phyloP scores from a whole-genome alignment of 2,888 invertebrate genomes.

The Watsonalla cultraria region DNA sequence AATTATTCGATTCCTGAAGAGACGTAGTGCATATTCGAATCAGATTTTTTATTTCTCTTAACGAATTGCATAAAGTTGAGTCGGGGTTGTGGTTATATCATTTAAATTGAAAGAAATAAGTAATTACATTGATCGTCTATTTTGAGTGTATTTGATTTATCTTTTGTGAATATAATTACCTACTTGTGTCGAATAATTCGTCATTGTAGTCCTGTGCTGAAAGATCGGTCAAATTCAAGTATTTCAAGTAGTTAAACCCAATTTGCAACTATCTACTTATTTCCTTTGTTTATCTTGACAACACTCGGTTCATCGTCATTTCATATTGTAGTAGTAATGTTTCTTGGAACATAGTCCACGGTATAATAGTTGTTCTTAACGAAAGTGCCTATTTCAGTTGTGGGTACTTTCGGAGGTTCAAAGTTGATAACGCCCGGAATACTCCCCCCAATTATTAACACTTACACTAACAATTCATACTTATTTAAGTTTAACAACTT shows the following conservation, averaged over 20 bases:
- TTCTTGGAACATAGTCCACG: too few relatives aligned
- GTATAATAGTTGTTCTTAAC: too few relatives aligned
- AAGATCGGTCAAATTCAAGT: too few relatives aligned
- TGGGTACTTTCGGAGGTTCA: too few relatives aligned
- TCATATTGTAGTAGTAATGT: too few relatives aligned
- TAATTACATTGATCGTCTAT: neutral
- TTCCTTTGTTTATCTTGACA: too few relatives aligned
- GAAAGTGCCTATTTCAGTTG: too few relatives aligned
- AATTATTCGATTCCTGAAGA: constrained; percentile 28
- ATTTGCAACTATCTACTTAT: too few relatives aligned
- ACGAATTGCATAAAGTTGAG: neutral
- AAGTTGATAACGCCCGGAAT: too few relatives aligned
- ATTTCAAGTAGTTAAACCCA: too few relatives aligned
- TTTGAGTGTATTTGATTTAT: neutral
- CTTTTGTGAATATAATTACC: neutral
- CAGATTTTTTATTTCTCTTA: neutral
- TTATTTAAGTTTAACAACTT: constrained; percentile 13
- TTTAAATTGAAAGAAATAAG: neutral
- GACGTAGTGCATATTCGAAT: constrained; percentile 6
- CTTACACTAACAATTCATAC: neutral
- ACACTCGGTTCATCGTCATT: too few relatives aligned
- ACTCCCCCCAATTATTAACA: neutral
- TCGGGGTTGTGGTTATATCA: neutral
- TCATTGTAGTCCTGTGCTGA: neutral
- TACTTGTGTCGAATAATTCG: neutral